Percentiles rank a stretch among this genome's conserved stretches.
These are phyloP conservation scores for Adelognathus sp. DNA, from an alignment of 2,888 invertebrate genomes.

Conservation along the genomic window DNA sequence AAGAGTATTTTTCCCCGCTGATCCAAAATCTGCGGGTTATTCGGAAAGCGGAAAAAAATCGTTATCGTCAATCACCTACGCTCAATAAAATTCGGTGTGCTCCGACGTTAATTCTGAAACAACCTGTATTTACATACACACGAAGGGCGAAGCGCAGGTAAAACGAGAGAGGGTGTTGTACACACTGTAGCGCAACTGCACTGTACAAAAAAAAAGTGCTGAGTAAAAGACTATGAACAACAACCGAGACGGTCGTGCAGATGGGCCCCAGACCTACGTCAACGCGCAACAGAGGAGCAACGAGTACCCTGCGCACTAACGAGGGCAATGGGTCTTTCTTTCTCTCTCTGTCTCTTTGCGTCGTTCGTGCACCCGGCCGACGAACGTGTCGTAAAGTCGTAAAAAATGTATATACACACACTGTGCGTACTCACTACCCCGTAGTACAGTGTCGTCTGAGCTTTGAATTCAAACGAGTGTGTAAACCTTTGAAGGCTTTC, in stretches of 20 bases:
- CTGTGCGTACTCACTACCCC: too few relatives aligned
- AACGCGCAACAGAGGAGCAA: constrained; percentile 37
- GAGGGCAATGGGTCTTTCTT: constrained; percentile 61
- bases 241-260: too few relatives aligned
- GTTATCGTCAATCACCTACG: too few relatives aligned
- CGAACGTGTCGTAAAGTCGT: constrained; percentile 30
- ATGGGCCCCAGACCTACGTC: constrained; percentile 55
- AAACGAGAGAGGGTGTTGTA: too few relatives aligned
- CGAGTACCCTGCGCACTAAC: constrained; percentile 25
- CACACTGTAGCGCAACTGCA: neutral
- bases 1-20: too few relatives aligned
- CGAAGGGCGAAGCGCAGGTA: too few relatives aligned
- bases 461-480: neutral
- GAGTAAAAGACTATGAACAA: neutral
- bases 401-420: constrained; percentile 6
- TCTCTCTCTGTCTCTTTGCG: too few relatives aligned
- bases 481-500: neutral
- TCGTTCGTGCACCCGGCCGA: constrained; percentile 20
- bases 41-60: too few relatives aligned
- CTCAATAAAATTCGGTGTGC: too few relatives aligned
- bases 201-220: constrained; percentile 5
- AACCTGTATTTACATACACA: too few relatives aligned
- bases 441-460: neutral
- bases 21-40: too few relatives aligned
- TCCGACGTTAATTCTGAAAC: too few relatives aligned